Percentiles rank a stretch among this genome's conserved stretches.
These are phyloP conservation scores for Onychomys torridus DNA, from an alignment of 2,797 vertebrate species.

Conservation along the genomic window DNA sequence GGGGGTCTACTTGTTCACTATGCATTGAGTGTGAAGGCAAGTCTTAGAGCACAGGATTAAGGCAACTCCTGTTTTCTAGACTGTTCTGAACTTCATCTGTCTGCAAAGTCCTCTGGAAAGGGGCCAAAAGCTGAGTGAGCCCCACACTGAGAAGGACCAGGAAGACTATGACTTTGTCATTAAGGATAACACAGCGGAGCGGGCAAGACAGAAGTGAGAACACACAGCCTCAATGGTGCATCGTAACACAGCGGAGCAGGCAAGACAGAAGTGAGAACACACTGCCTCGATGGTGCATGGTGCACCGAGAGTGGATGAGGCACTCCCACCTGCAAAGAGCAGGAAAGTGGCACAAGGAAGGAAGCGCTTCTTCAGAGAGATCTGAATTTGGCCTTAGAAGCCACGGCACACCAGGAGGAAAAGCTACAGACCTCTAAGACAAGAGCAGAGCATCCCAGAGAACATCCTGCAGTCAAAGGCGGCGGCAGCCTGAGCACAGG, in stretches of 20 bases:
- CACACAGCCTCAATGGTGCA: no score
- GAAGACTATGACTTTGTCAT: neutral
- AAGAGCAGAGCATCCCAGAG: neutral
- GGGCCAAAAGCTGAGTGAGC: neutral
- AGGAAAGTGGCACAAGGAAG: neutral
- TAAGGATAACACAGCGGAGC: neutral
- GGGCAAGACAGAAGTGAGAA: no score
- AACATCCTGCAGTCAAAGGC: neutral
- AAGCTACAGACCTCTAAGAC: neutral
- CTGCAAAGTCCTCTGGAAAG: conserved; percentile 41
- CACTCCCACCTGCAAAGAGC: rapidly evolving
- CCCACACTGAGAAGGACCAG: neutral
- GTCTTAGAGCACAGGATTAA: neutral
- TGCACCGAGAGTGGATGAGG: no score
- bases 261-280: neutral
- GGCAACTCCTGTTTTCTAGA: conserved; percentile 22
- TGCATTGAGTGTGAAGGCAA: conserved; percentile 25
- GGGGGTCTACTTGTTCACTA: conserved; percentile 31
- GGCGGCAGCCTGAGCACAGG: neutral
- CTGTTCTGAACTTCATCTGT: neutral
- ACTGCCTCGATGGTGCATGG: neutral
- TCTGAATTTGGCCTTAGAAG: neutral
- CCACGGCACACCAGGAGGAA: neutral
- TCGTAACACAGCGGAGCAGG: neutral
- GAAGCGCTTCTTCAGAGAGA: neutral